Evolutionary conservation across 2,888 invertebrate species (phyloP), one percentile per base, ranked within the genome.

Genomic region (Iphiclides podalirius): DNA sequence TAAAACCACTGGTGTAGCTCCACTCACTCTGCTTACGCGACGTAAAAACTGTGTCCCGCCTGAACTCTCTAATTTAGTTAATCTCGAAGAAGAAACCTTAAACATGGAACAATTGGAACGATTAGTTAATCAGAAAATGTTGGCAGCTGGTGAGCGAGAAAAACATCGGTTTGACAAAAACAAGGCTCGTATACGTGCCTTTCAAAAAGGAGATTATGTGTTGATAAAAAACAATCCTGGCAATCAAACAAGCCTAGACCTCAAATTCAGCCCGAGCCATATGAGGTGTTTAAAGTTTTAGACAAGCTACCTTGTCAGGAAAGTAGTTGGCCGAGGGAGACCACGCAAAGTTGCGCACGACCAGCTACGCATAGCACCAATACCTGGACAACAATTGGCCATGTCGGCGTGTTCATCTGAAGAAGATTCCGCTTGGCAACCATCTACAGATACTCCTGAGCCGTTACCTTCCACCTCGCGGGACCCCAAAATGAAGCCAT

Each of bases 261-360:
- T 54, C 1, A 59, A 57, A 51, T 57, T 45, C 20, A 55, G 57
- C 34, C n/a, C n/a, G 57, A 43, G 16, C 59, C 59, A 6, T 59
- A 52, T 31, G 57, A 57, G 20, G 35, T 57, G 13, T 20, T 4
- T 9, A 50, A 37, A 28, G 14, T 53, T 0, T 33, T 50, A 7
- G 52, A 53, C 1, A 53, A 50, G 57, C 13, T 52, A 53, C 16
- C 9, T 55, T 1, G 52, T 60, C 0, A 58, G 55, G 26, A 15
- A 15, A 31, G 55, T 58, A 1, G 31, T 16, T 1, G 55, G 54
- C n/a, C 41, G 44, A 35, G 57, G 55, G 12, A 33, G 52, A 23
- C 20, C 20, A 20, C 20, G 20, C n/a, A n/a, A n/a, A n/a, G n/a
- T n/a, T n/a, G n/a, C n/a, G n/a, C n/a, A n/a, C n/a, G n/a, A n/a